These are phyloP conservation scores for Acanthornis magna DNA, from an alignment of 2,797 vertebrate genomes.

Conservation along the genomic window DNA sequence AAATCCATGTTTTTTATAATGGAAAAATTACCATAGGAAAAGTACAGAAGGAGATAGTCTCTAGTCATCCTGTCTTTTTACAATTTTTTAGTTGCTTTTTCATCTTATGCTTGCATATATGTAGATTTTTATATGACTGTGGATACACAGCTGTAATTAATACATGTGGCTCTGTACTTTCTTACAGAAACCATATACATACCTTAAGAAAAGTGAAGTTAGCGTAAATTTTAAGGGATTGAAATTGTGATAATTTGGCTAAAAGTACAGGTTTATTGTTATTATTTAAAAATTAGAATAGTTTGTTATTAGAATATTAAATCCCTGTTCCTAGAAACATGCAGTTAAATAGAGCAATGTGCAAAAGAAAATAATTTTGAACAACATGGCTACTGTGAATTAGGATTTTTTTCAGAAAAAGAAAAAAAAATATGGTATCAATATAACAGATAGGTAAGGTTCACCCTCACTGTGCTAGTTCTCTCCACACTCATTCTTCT, in stretches of 20 bases:
- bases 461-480: background rate
- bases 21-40: background rate
- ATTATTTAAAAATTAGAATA: background rate
- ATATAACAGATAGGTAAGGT: background rate
- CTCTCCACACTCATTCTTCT: background rate
- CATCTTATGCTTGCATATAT: background rate
- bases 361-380: background rate
- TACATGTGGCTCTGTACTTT: background rate
- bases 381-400: background rate
- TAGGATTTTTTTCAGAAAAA: background rate
- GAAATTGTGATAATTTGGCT: background rate
- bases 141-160: background rate
- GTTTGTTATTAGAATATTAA: background rate
- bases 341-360: background rate
- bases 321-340: background rate
- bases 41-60: background rate
- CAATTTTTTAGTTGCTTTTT: background rate
- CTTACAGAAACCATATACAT: background rate
- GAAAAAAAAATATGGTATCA: background rate
- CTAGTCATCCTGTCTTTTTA: background rate
- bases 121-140: background rate
- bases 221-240: background rate
- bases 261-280: background rate
- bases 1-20: background rate
- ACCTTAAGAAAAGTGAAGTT: background rate